Conservation (phyloP, 2,113 vertebrate species). For the Macheiramphus alcinus region DNA sequence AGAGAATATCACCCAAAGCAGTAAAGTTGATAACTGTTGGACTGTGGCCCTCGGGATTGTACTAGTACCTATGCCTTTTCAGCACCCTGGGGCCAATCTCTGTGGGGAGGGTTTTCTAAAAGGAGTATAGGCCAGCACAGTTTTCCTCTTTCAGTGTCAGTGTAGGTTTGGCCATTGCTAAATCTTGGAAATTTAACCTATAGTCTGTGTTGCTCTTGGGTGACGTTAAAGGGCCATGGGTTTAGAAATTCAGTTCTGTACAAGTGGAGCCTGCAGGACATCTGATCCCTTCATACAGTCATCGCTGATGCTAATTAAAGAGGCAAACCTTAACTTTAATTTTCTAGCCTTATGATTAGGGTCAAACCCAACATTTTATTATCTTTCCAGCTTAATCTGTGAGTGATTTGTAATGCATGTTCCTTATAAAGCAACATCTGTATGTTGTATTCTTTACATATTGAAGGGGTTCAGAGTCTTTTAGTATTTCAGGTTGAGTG, state of each 20-base stretch:
- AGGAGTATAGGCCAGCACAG: background rate
- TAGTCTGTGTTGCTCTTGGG: background rate
- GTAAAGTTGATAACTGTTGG: background rate
- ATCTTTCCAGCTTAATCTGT: background rate
- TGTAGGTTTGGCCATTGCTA: background rate
- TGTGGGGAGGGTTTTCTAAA: background rate
- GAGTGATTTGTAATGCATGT: background rate
- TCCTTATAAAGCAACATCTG: background rate
- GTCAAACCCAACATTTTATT: background rate
- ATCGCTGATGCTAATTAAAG: background rate
- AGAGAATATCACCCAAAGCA: background rate
- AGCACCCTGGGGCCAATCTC: background rate
- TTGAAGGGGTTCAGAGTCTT: background rate
- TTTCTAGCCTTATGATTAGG: background rate
- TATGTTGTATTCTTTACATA: background rate
- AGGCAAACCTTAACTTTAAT: background rate
- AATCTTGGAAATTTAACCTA: background rate
- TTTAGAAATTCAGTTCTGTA: background rate
- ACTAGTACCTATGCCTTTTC: background rate
- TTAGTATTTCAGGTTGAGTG: background rate
- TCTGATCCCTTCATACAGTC: background rate
- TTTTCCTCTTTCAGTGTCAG: background rate
- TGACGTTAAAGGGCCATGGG: background rate
- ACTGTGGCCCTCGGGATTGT: no score
- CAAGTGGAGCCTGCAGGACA: background rate